phyloP scores from a whole-genome alignment of 2,888 invertebrate genomes.

The Drosophila neutralis region DNA sequence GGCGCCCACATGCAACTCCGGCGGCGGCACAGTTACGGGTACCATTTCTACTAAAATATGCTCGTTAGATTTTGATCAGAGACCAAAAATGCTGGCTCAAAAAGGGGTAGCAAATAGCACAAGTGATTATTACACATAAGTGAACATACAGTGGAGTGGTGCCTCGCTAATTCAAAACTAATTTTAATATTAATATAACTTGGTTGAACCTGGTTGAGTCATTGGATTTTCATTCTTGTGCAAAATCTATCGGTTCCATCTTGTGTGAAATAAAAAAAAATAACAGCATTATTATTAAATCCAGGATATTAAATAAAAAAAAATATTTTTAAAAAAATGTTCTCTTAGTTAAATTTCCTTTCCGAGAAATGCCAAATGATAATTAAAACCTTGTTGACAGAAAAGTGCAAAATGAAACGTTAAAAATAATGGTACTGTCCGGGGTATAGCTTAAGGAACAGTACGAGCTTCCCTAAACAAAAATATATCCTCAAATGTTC shows the following conservation, averaged over 20 bases:
- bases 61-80: background rate
- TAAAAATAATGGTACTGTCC: background rate
- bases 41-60: conserved; percentile 8
- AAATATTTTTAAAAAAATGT: too few species aligned
- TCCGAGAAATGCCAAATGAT: background rate
- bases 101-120: background rate
- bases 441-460: background rate
- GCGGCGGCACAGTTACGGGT: background rate
- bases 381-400: background rate
- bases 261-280: background rate
- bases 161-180: background rate
- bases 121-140: background rate
- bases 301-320: too few species aligned
- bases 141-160: background rate
- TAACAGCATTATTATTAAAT: too few species aligned
- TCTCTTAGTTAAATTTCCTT: too few species aligned
- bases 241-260: too few species aligned
- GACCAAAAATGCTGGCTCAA: background rate
- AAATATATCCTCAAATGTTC: background rate
- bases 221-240: background rate
- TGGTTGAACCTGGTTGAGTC: background rate
- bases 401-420: background rate
- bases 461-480: background rate
- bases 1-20: conserved; percentile 51
- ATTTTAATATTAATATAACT: too few species aligned